Conservation (phyloP, 1,140 invertebrate genomes). For the Dufourea novaeangliae region DNA sequence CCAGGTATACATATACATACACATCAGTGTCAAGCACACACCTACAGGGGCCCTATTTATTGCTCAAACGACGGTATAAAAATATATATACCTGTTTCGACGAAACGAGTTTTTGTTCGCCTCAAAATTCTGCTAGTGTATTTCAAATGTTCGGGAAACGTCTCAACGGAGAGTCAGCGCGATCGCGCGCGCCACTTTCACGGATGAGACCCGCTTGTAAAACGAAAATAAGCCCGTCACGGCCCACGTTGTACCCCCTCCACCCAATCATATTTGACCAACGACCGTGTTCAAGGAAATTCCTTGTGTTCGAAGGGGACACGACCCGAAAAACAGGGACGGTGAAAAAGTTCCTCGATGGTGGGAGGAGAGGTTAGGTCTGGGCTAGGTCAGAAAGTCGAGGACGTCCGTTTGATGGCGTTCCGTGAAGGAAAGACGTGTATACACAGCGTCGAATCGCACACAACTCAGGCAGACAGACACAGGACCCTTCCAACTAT, state of each 20-base stretch:
- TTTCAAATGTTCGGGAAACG: neutral
- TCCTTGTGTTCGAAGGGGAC: neutral
- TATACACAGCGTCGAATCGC: no score
- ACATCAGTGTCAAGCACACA: no score
- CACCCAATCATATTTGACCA: neutral
- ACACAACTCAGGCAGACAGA: no score
- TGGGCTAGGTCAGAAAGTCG: neutral
- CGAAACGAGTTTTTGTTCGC: neutral
- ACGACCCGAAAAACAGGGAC: neutral
- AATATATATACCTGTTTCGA: neutral
- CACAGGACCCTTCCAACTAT: slow-evolving; percentile 6
- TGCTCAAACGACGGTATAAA: neutral
- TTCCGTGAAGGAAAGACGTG: neutral
- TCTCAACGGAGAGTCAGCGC: neutral
- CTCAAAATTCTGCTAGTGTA: neutral
- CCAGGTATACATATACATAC: no score
- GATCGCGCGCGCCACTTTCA: slow-evolving; percentile 10
- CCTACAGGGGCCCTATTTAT: neutral
- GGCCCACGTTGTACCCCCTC: no score
- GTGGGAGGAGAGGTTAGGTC: neutral
- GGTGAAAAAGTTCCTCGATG: neutral
- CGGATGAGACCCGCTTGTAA: slow-evolving; percentile 8
- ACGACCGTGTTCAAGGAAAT: slow-evolving; percentile 19
- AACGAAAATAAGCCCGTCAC: slow-evolving; percentile 17
- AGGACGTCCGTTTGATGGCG: neutral